A percentile compares a stretch with the other conserved stretches of the same genome.
Evolutionary conservation across 2,888 invertebrate genomes (phyloP).

Genomic region (Phragmatobia fuliginosa): DNA sequence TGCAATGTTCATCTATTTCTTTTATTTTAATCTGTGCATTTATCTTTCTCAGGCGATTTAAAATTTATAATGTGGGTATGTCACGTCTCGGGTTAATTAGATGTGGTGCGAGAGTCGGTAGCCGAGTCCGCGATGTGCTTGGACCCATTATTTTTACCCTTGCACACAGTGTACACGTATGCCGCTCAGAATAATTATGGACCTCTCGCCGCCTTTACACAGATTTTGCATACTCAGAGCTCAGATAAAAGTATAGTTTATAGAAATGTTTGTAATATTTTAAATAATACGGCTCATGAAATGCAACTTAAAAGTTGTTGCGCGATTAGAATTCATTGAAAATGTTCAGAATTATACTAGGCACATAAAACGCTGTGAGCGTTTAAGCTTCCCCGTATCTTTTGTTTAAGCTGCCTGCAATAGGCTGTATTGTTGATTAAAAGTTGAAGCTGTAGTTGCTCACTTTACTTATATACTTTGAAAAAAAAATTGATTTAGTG

Average conservation of each 20-base stretch:
- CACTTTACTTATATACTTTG: no score
- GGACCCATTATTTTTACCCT: slow-evolving; percentile 69
- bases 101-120: slow-evolving; percentile 63
- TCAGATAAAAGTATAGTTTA: slow-evolving; percentile 72
- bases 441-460: no score
- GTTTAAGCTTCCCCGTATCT: neutral
- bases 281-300: slow-evolving; percentile 57
- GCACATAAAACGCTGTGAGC: neutral
- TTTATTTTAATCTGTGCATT: slow-evolving; percentile 50
- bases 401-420: no score
- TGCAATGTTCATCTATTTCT: slow-evolving; percentile 26
- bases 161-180: slow-evolving; percentile 60
- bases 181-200: slow-evolving; percentile 70
- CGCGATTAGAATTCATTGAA: slow-evolving; percentile 8
- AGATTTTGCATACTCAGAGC: slow-evolving; percentile 72
- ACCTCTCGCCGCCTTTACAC: slow-evolving; percentile 66
- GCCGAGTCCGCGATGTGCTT: slow-evolving; percentile 49
- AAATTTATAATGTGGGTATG: slow-evolving; percentile 79
- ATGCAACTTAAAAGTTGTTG: slow-evolving; percentile 11
- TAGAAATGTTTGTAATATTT: slow-evolving; percentile 66
- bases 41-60: slow-evolving; percentile 71
- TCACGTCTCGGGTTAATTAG: slow-evolving; percentile 82
- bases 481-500: no score
- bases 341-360: slow-evolving; percentile 2
- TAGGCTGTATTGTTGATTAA: no score